Evolutionary conservation across 2,797 vertebrate species (phyloP), one percentile per base, ranked within the genome.

Genomic region (Hafferia zeledoni): DNA sequence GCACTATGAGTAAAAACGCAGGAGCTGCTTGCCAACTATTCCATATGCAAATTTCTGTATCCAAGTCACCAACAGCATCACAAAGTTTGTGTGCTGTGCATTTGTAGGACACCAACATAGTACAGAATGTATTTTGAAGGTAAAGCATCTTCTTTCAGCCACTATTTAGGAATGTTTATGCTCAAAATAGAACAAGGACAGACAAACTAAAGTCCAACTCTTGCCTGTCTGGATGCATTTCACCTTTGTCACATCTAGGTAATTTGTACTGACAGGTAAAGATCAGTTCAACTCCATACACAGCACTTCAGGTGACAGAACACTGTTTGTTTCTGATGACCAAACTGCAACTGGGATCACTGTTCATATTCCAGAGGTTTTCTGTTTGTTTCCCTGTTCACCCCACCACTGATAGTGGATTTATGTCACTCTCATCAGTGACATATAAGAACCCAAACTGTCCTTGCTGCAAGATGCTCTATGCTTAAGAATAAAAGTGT

Each of bases 31-130:
- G 89, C 74, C 89, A 83, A 25, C 50, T 67, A 60, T 59, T 88
- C 90, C 70, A 70, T 31, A 90, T 30, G 82, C 63, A 79, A 52
- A 84, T 82, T 88, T 50, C 87, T 86, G 67, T 47, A 82, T 56
- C 63, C 47, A 53, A 50, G 67, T 39, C 64, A 83, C 85, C 83
- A 90, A 46, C 33, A 76, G 3, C 67, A 86, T 37, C 72, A 72
- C 67, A 49, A 86, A 88, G 33, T 77, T 82, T 82, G 55, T 53
- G 20, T 77, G 56, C 35, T 28, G 25, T 37, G 35, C 27, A 56
- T 72, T 31, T 86, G 70, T 30, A 74, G 31, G 87, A 76, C 35
- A 82, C 50, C 31, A 83, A 70, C 22, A 56, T 15, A 64, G 30
- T 59, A 61, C 2, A 69, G 65, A 76, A 76, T 11, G 24, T 28